These are phyloP conservation scores for Muscicapa comitata DNA, from an alignment of 2,797 vertebrate genomes.

Conservation along the genomic window DNA sequence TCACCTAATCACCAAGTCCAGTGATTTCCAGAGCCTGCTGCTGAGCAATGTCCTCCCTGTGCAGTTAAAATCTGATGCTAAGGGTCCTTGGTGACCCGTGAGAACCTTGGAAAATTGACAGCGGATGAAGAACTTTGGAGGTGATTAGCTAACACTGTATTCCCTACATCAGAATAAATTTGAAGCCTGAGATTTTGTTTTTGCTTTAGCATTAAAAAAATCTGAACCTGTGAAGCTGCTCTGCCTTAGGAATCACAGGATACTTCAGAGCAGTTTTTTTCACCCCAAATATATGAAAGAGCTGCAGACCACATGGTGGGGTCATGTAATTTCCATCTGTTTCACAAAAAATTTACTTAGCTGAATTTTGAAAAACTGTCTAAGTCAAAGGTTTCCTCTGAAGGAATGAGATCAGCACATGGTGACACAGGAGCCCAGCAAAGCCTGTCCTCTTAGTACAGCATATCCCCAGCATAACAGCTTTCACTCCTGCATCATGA, in stretches of 20 bases:
- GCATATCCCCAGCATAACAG: rapidly evolving
- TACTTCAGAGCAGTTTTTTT: not conserved
- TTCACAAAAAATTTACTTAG: not conserved
- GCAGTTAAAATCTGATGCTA: not conserved
- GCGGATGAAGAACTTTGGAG: not conserved
- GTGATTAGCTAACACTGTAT: not conserved
- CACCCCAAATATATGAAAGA: not conserved
- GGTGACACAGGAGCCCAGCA: not conserved
- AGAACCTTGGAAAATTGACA: not conserved
- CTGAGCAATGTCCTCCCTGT: not conserved
- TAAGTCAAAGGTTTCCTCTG: not conserved
- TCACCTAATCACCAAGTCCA: not conserved
- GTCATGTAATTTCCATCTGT: not conserved
- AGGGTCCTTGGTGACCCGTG: not conserved
- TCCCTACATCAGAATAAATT: not conserved
- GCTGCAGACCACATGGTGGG: not conserved
- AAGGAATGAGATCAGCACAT: not conserved
- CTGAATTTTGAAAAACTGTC: not conserved
- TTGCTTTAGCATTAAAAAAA: not conserved
- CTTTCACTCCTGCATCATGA: not conserved
- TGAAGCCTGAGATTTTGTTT: not conserved
- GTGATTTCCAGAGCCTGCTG: not conserved
- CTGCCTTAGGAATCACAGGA: not conserved
- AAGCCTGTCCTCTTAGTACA: not conserved
- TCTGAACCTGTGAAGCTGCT: not conserved